Evolutionary conservation across 2,797 vertebrate species (phyloP), one percentile per base, ranked within the genome.

Genomic region (Muraenolepis orangiensis): DNA sequence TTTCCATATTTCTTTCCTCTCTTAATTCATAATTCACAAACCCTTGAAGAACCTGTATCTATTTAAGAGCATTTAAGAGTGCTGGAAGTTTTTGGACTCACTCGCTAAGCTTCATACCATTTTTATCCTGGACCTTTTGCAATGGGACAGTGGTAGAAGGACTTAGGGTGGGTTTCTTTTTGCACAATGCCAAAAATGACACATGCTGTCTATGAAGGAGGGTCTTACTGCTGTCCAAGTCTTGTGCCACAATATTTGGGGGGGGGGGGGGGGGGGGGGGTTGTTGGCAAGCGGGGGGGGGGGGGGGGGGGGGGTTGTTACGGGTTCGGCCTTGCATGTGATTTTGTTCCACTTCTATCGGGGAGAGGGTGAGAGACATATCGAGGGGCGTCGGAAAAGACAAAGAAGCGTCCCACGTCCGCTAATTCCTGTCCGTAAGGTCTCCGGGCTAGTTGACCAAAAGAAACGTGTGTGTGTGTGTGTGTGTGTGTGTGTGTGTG

Each of bases 121-220:
- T 90, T 89, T 81, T 87, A 82, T 32, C 78, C 81, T 72, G 76
- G 57, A 84, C 51, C 73, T 87, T n/a, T 81, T 76, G 20, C 78
- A 42, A 76, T 85, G 81, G 32, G 82, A 70, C 36, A 46, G 29
- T 73, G 72, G 0, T 73, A 61, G 23, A 26, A 64, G 18, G 57
- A 64, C 57, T 82, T 67, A 40, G 46, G 77, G 68, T 74, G n/a
- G n/a, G n/a, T n/a, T n/a, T 74, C 71, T 80, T 84, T 87, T 91
- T 90, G 86, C 89, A 89, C 86, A 87, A 94, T 89, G 91, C 90
- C 93, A 91, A 92, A 93, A 91, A 90, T 69, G 71, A 72, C 23
- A 68, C 46, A 81, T 2, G 83, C 86, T 87, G 87, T 87, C 69
- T 75, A 69, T 84, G 83, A 86, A 72, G 80, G 74, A 67, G 12